Evolutionary conservation across 2,888 invertebrate species (phyloP).

Genomic region (Petrophora chlorosata): DNA sequence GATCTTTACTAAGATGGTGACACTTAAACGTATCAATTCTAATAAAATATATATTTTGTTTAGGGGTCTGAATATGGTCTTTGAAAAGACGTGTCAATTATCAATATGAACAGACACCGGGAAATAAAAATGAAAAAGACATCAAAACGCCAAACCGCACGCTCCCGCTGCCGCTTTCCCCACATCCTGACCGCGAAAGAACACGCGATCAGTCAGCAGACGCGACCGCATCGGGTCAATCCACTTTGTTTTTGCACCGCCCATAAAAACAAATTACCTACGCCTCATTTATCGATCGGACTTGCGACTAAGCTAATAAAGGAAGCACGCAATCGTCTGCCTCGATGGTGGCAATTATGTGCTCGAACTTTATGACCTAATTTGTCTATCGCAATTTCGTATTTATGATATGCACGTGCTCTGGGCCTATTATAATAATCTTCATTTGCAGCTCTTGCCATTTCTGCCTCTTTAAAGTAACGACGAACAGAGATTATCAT

Average conservation of each 20-base stretch:
- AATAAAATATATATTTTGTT: too few species aligned
- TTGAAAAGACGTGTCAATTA: too few species aligned
- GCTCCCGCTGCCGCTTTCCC: slow-evolving; percentile 1
- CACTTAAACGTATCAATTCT: too few species aligned
- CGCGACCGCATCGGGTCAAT: slow-evolving; percentile 71
- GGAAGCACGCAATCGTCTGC: slow-evolving; percentile 43
- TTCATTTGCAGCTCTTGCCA: not conserved
- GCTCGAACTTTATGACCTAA: slow-evolving; percentile 39
- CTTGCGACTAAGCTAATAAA: slow-evolving; percentile 74
- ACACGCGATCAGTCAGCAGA: slow-evolving; percentile 70
- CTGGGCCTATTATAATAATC: not conserved
- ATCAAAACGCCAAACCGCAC: not conserved
- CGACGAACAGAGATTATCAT: too few species aligned
- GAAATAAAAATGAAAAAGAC: slow-evolving; percentile 1
- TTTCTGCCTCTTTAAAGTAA: not conserved
- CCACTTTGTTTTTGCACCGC: slow-evolving; percentile 80
- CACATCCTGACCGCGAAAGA: slow-evolving; percentile 41
- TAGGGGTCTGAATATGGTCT: too few species aligned
- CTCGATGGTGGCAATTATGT: slow-evolving; percentile 22
- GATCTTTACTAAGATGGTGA: too few species aligned
- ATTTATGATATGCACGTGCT: slow-evolving; percentile 4
- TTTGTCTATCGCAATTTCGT: slow-evolving; percentile 18
- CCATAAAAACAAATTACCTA: slow-evolving; percentile 76
- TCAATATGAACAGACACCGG: too few species aligned
- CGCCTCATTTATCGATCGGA: slow-evolving; percentile 76